Percentiles rank a stretch among this genome's conserved stretches.
These are phyloP conservation scores for Turnix velox DNA, from an alignment of 2,113 vertebrate species.

Conservation along the genomic window DNA sequence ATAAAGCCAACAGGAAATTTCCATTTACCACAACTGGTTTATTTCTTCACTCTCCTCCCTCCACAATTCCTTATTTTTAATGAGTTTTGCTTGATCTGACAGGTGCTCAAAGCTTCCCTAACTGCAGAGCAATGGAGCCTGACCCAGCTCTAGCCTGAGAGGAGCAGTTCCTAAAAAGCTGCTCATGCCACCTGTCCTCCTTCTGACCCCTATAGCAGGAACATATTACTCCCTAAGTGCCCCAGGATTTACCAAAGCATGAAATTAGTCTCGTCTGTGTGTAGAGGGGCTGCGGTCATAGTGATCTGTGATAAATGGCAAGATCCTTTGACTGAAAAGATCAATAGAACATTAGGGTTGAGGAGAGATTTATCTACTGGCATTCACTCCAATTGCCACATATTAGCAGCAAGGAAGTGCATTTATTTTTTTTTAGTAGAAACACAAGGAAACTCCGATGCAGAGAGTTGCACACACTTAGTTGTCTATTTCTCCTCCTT, in stretches of 20 bases:
- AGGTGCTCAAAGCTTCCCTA: neutral
- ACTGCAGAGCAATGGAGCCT: neutral
- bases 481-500: neutral
- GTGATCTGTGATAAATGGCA: neutral
- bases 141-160: neutral
- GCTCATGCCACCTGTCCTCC: neutral
- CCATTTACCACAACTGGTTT: neutral
- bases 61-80: neutral
- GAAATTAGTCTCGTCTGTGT: neutral
- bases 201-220: neutral
- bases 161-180: neutral
- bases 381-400: neutral
- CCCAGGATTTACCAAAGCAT: neutral
- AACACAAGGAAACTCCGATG: neutral
- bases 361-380: neutral
- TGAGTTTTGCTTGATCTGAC: neutral
- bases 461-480: neutral
- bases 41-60: neutral
- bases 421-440: neutral
- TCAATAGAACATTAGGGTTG: neutral
- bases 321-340: neutral
- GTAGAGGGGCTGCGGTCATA: neutral
- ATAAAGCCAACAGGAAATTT: neutral
- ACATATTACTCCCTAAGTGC: neutral
- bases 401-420: neutral